Evolutionary conservation across 2,888 invertebrate genomes (phyloP).

Genomic region (Encarsia formosa): DNA sequence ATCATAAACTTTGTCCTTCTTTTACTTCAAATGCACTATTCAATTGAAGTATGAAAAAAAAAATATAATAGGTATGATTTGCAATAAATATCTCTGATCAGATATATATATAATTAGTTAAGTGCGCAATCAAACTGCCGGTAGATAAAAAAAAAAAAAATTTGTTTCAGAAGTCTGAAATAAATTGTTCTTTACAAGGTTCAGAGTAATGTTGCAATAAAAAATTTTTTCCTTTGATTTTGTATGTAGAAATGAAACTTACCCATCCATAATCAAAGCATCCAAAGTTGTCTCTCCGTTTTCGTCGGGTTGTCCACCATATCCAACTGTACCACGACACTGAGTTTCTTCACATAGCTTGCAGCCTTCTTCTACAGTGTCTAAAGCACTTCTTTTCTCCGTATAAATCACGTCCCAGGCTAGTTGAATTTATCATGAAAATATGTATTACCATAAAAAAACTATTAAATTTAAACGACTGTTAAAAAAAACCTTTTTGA

Average conservation of each 20-base stretch:
- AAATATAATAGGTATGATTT: no score
- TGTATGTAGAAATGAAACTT: no score
- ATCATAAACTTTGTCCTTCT: no score
- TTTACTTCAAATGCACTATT: no score
- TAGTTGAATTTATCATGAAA: slow-evolving; percentile 44
- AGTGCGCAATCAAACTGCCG: no score
- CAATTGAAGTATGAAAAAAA: no score
- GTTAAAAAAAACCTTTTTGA: slow-evolving; percentile 19
- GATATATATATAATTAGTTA: no score
- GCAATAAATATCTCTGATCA: no score
- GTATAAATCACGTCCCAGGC: slow-evolving; percentile 68
- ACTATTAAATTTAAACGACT: not conserved
- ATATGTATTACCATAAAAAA: slow-evolving; percentile 21
- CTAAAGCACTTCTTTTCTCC: slow-evolving; percentile 62
- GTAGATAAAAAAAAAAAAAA: no score
- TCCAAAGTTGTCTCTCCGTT: slow-evolving; percentile 93
- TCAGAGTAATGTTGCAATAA: not conserved
- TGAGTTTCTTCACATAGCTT: slow-evolving; percentile 79
- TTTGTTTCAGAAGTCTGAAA: no score
- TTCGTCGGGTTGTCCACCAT: slow-evolving; percentile 95
- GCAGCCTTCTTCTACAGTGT: slow-evolving; percentile 85
- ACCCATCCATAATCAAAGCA: slow-evolving; percentile 98
- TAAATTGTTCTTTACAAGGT: no score
- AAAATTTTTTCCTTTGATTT: no score
- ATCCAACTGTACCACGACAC: slow-evolving; percentile 94